Conservation (phyloP, 1,140 invertebrate species). For the Manduca sexta region DNA sequence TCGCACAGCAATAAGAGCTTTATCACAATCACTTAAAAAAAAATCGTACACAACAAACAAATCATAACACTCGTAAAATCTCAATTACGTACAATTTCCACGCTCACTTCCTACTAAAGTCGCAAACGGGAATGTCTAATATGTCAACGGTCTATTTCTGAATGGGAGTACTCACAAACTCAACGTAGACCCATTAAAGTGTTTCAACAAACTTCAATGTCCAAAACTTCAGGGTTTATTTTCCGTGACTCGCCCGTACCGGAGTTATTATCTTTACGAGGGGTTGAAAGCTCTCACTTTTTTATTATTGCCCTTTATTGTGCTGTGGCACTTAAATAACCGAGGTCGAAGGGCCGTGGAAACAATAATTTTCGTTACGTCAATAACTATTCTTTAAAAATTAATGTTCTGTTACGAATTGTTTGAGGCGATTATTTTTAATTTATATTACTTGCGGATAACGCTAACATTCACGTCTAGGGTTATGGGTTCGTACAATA, state of each 20-base stretch:
- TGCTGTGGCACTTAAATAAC: constrained; percentile 43
- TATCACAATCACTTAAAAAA: too few relatives aligned
- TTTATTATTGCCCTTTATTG: constrained; percentile 56
- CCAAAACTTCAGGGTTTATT: constrained; percentile 33
- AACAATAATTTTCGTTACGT: constrained; percentile 31
- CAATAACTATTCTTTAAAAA: constrained; percentile 29
- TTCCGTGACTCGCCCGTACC: constrained; percentile 35
- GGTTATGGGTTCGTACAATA: too few relatives aligned
- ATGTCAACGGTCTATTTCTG: too few relatives aligned
- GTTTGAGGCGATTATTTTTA: neutral
- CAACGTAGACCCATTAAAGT: constrained; percentile 17
- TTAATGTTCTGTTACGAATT: constrained; percentile 20
- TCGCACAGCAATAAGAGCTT: too few relatives aligned
- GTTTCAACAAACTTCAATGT: constrained; percentile 24
- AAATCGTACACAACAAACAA: too few relatives aligned
- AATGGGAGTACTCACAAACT: neutral
- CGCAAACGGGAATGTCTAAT: neutral
- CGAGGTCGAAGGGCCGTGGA: constrained; percentile 38
- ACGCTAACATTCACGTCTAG: too few relatives aligned
- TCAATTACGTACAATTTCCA: too few relatives aligned
- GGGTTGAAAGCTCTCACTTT: constrained; percentile 59
- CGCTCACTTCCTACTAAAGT: too few relatives aligned
- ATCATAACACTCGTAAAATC: too few relatives aligned
- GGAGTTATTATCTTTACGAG: constrained; percentile 63
- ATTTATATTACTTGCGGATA: too few relatives aligned